Evolutionary conservation across 2,797 vertebrate genomes (phyloP).

Genomic region (Lutjanus argentimaculatus): DNA sequence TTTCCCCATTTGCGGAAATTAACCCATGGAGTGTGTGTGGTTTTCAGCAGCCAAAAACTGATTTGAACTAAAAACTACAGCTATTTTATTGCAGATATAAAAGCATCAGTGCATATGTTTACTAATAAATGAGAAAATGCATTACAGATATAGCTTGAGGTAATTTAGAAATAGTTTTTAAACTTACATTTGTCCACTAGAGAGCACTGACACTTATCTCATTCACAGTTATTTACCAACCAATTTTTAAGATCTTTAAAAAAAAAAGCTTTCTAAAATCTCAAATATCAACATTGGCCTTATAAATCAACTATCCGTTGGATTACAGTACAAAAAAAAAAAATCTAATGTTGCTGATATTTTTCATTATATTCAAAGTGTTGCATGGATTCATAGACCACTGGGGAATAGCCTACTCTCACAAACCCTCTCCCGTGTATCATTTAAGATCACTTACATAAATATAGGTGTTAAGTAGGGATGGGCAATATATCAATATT

Average conservation of each 20-base stretch:
- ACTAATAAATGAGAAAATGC: not conserved
- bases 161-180: not conserved
- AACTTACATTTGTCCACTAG: constrained; percentile 25
- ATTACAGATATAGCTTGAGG: not conserved
- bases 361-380: too few species aligned
- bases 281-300: not conserved
- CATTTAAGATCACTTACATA: not conserved
- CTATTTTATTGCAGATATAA: not conserved
- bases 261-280: not conserved
- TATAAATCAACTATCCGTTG: too few species aligned
- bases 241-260: not conserved
- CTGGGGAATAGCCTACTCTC: not conserved
- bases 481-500: too few species aligned
- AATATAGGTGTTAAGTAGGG: too few species aligned
- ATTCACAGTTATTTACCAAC: not conserved
- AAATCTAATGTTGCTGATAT: too few species aligned
- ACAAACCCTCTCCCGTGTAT: not conserved
- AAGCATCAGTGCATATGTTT: not conserved
- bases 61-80: not conserved
- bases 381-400: too few species aligned
- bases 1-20: not conserved
- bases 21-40: not conserved
- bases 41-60: not conserved
- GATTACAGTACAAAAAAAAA: too few species aligned
- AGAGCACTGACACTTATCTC: constrained; percentile 15